A percentile compares a stretch with the other conserved stretches of the same genome.
phyloP scores from a whole-genome alignment of 2,888 invertebrate genomes.

The Heterodera filipjevi region DNA sequence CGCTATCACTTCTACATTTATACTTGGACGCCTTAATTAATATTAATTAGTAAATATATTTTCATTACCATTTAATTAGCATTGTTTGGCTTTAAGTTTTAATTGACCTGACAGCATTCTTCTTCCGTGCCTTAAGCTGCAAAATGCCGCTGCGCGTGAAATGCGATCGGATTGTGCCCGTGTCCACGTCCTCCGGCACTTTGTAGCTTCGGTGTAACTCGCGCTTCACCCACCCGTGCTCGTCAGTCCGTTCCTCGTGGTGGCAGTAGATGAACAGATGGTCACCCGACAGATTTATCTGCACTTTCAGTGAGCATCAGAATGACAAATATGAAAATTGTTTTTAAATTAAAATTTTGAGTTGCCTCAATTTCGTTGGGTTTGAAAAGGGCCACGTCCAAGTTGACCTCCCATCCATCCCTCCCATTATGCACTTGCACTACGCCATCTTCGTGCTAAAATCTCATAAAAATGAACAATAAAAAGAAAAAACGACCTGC shows the following conservation, averaged over 20 bases:
- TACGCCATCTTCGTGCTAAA: slow-evolving; percentile 31
- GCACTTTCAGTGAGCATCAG: not conserved
- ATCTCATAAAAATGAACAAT: not conserved
- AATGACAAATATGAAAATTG: not conserved
- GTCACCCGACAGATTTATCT: not conserved
- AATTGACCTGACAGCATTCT: not conserved
- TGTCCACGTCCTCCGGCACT: slow-evolving; percentile 10
- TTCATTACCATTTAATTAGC: not conserved
- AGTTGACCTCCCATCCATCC: slow-evolving; percentile 32
- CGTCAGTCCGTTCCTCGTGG: not conserved
- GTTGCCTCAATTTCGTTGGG: slow-evolving; percentile 26
- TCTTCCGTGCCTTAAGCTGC: not conserved
- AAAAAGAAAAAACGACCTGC: not conserved
- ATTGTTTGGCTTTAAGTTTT: not conserved
- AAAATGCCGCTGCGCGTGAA: not conserved
- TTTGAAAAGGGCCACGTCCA: slow-evolving; percentile 16
- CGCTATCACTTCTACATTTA: not conserved
- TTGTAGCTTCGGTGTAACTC: not conserved
- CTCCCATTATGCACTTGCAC: slow-evolving; percentile 33
- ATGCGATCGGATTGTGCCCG: not conserved
- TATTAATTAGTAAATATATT: not conserved
- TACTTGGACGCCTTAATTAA: not conserved
- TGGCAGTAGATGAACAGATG: slow-evolving; percentile 5
- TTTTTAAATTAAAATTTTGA: not conserved
- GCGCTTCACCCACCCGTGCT: not conserved